Percentiles rank a stretch among this genome's conserved stretches.
Conservation (phyloP, 2,888 invertebrate genomes). For the Diadegma fenestrale region DNA sequence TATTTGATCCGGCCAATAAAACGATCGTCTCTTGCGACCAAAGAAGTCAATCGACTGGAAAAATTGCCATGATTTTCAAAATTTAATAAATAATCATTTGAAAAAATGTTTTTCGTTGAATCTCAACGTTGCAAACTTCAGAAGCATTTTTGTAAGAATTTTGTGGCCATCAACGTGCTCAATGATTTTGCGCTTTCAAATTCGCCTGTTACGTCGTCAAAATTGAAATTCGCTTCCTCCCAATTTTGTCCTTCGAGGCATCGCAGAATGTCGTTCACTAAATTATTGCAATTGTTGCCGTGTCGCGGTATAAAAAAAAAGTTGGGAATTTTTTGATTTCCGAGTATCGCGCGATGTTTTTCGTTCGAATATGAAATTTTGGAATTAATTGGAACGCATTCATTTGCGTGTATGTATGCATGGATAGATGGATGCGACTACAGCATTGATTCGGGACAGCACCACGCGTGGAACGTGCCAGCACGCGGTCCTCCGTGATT, state of each 20-base stretch:
- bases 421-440: neutral
- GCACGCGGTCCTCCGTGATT: constrained; percentile 76
- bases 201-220: neutral
- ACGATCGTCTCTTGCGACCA: too few species aligned
- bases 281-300: neutral
- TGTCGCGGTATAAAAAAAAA: neutral
- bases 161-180: too few species aligned
- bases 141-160: too few species aligned
- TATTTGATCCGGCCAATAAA: too few species aligned
- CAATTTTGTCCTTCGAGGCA: neutral
- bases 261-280: neutral
- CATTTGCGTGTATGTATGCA: neutral
- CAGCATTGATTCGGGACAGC: constrained; percentile 40
- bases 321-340: neutral
- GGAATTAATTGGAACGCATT: neutral
- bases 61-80: too few species aligned
- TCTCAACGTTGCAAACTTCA: too few species aligned
- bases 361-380: neutral
- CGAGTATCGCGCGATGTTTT: neutral
- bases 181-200: neutral
- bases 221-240: neutral
- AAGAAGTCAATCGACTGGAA: too few species aligned
- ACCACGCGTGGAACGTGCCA: constrained; percentile 56
- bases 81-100: too few species aligned
- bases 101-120: too few species aligned